Evolutionary conservation across 2,113 vertebrate genomes (phyloP).

Genomic region (Hippoglossus stenolepis): DNA sequence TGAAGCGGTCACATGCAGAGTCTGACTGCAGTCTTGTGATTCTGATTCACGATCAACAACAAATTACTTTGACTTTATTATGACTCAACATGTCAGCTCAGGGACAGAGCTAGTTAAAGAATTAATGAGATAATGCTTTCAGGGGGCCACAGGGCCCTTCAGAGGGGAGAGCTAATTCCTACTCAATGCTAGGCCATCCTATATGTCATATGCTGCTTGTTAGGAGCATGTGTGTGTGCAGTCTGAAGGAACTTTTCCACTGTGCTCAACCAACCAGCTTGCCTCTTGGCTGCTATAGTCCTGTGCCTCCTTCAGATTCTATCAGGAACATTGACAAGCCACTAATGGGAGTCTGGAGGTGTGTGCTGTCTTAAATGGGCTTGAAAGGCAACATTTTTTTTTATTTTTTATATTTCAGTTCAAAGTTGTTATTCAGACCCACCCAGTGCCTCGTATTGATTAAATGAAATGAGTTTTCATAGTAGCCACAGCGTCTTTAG

Average conservation of each 20-base stretch:
- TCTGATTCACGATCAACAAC: slow-evolving; percentile 11
- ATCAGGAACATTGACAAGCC: background rate
- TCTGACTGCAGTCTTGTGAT: slow-evolving; percentile 50
- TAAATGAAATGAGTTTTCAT: background rate
- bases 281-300: background rate
- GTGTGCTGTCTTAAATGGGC: too few species aligned
- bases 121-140: slow-evolving; percentile 44
- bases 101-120: slow-evolving; percentile 29
- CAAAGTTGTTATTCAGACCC: accelerated
- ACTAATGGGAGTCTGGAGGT: background rate
- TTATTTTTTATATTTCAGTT: background rate
- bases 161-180: slow-evolving; percentile 18
- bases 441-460: background rate
- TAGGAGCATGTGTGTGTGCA: background rate
- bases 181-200: background rate
- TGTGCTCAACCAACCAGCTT: slow-evolving; percentile 17
- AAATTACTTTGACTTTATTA: slow-evolving; percentile 59
- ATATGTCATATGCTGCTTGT: slow-evolving; percentile 12
- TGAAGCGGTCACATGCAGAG: slow-evolving; percentile 27
- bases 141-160: slow-evolving; percentile 10
- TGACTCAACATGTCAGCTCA: slow-evolving; percentile 26
- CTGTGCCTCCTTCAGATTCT: slow-evolving; percentile 13
- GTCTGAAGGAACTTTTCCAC: slow-evolving; percentile 33
- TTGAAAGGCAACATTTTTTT: too few species aligned
- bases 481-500: background rate